Percentiles rank a stretch among this genome's conserved stretches.
phyloP scores from a whole-genome alignment of 1,140 invertebrate species.

The Drosophila parvula region DNA sequence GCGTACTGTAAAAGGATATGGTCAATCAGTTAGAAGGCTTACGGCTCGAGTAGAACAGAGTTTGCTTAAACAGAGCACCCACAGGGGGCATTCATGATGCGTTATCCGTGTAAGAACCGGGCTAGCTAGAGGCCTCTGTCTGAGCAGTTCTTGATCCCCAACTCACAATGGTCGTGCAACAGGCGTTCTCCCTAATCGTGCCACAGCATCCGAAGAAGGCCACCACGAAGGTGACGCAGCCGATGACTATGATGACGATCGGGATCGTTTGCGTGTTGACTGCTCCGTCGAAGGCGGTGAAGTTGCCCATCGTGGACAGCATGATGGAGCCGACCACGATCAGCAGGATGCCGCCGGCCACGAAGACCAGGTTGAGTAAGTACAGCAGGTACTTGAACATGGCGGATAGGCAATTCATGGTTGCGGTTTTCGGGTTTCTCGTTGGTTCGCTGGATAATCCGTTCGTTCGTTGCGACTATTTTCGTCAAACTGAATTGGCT shows the following conservation, averaged over 20 bases:
- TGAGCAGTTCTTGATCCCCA: not conserved
- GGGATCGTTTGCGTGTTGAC: conserved; percentile 85
- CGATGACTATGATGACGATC: conserved; percentile 88
- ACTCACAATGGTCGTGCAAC: conserved; percentile 91
- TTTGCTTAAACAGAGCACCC: not conserved
- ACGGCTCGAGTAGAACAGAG: not conserved
- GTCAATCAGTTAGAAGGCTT: not conserved
- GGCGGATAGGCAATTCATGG: conserved; percentile 76
- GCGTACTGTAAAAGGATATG: conserved; percentile 85
- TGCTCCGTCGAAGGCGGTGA: conserved; percentile 84
- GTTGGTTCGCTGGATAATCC: conserved; percentile 40
- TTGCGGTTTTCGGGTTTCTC: conserved; percentile 40
- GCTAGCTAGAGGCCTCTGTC: not conserved
- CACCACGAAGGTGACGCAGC: conserved; percentile 89
- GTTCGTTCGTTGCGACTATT: conserved; percentile 37
- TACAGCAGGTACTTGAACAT: conserved; percentile 80
- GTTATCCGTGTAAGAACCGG: too few relatives aligned
- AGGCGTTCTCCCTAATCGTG: conserved; percentile 91
- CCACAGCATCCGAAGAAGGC: conserved; percentile 94
- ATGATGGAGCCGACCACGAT: conserved; percentile 87
- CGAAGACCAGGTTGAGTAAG: conserved; percentile 77
- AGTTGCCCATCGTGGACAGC: conserved; percentile 84
- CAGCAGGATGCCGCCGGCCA: conserved; percentile 86
- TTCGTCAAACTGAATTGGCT: conserved; percentile 49
- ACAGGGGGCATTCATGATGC: too few relatives aligned